Conservation (phyloP, 2,113 vertebrate genomes). For the Noctilio leporinus region DNA sequence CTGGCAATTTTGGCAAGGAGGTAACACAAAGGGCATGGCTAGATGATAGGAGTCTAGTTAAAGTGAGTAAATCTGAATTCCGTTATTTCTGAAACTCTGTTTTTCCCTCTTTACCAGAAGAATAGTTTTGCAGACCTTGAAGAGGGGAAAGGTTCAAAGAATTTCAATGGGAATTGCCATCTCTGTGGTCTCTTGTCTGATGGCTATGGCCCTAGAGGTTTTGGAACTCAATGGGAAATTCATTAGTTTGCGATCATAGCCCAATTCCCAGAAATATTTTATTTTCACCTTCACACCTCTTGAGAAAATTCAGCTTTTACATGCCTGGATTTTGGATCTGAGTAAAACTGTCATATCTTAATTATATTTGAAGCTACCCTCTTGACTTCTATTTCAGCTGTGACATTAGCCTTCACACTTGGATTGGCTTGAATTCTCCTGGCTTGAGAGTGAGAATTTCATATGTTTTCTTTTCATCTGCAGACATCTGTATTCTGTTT, state of each 20-base stretch:
- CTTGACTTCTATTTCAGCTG: conserved; percentile 65
- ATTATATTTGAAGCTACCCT: conserved; percentile 65
- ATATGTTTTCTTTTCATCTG: conserved; percentile 69
- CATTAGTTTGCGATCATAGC: conserved; percentile 50
- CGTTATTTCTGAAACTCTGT: not conserved
- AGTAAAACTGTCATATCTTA: conserved; percentile 69
- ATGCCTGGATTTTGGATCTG: conserved; percentile 52
- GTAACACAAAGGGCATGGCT: not conserved
- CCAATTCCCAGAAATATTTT: conserved; percentile 48
- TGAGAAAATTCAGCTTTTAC: conserved; percentile 42
- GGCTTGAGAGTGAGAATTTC: conserved; percentile 59
- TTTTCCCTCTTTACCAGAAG: not conserved
- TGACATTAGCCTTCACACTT: conserved; percentile 65
- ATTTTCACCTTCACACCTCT: conserved; percentile 58
- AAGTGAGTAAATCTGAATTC: not conserved
- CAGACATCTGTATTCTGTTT: conserved; percentile 69
- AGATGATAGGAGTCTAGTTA: not conserved
- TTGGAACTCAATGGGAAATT: conserved; percentile 56
- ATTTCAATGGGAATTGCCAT: not conserved
- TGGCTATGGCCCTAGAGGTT: not conserved
- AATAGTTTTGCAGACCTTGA: not conserved
- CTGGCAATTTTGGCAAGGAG: not conserved
- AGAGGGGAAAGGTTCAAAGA: not conserved
- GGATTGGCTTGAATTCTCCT: conserved; percentile 58
- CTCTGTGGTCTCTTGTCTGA: not conserved